phyloP scores from a whole-genome alignment of 2,113 vertebrate genomes.

The Heteronetta atricapilla region DNA sequence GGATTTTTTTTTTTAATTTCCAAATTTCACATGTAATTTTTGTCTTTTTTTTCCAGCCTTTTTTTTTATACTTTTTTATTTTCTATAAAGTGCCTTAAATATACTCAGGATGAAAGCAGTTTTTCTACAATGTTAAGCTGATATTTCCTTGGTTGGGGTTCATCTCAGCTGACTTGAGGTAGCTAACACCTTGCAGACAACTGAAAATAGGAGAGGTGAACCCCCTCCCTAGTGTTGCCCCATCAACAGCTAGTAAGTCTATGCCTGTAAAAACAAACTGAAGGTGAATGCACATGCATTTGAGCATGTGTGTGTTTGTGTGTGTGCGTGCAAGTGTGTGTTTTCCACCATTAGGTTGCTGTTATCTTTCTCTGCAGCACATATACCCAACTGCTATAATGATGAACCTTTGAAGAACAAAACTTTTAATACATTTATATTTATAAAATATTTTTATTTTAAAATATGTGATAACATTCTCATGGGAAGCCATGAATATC shows the following conservation, averaged over 20 bases:
- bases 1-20: conserved; percentile 13
- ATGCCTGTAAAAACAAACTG: background rate
- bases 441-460: background rate
- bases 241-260: background rate
- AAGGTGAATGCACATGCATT: background rate
- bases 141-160: background rate
- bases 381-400: background rate
- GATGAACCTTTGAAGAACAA: background rate
- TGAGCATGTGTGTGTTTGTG: background rate
- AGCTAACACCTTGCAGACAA: background rate
- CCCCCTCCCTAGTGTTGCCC: background rate
- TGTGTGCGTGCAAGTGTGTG: background rate
- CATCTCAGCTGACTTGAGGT: background rate
- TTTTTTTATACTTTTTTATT: background rate
- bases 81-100: conserved; percentile 35
- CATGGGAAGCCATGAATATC: background rate
- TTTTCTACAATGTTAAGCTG: background rate
- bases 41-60: background rate
- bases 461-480: background rate
- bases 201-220: background rate
- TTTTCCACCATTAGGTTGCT: background rate
- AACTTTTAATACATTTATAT: background rate
- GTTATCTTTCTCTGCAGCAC: background rate
- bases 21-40: background rate
- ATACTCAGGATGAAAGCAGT: background rate